These are phyloP conservation scores for Urocolius indicus DNA, from an alignment of 2,113 vertebrate genomes.

Conservation along the genomic window DNA sequence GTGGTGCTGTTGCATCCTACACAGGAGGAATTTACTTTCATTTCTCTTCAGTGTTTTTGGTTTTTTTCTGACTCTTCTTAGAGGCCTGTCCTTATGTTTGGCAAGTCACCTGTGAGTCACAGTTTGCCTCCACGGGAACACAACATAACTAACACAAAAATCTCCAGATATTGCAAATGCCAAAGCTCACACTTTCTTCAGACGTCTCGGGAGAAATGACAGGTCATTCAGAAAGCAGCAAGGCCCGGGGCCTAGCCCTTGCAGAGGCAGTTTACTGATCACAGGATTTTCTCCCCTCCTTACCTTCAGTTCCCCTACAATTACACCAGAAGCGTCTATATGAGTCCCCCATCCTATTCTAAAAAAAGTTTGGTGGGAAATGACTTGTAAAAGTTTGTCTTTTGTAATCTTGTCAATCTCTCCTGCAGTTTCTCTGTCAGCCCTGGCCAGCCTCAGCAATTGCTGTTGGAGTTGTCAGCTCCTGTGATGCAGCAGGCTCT, in stretches of 20 bases:
- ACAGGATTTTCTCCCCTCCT: background rate
- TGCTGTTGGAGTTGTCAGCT: background rate
- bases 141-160: background rate
- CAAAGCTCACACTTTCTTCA: background rate
- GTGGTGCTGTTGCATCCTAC: background rate
- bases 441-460: background rate
- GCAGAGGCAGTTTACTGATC: background rate
- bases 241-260: background rate
- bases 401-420: background rate
- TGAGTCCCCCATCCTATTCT: background rate
- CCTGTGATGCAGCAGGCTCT: background rate
- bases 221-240: background rate
- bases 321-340: background rate
- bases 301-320: background rate
- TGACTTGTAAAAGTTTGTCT: background rate
- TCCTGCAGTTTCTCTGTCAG: background rate
- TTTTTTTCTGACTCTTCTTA: background rate
- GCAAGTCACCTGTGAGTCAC: background rate
- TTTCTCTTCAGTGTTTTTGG: background rate
- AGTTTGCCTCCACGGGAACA: background rate
- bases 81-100: background rate
- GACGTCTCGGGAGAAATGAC: background rate
- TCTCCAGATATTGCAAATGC: background rate
- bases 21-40: background rate
- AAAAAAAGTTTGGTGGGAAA: background rate